These are phyloP conservation scores for Fabriciana adippe DNA, from an alignment of 2,888 invertebrate species.

Conservation along the genomic window DNA sequence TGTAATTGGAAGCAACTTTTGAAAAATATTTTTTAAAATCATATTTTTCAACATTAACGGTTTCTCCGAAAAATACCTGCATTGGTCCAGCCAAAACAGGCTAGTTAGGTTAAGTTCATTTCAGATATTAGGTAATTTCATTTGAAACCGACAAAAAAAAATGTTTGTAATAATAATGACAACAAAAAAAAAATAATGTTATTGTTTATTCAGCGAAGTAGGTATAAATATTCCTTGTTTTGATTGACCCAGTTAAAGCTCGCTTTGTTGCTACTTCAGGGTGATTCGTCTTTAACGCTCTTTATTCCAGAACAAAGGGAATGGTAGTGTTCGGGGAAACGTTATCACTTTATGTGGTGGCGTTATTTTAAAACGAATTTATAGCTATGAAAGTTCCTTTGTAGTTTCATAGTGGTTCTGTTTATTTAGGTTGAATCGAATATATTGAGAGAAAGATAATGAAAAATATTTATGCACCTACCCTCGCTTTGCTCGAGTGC, in stretches of 20 bases:
- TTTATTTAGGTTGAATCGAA: not conserved
- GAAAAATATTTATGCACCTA: too few relatives aligned
- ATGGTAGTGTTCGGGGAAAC: conserved; percentile 10
- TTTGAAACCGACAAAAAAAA: not conserved
- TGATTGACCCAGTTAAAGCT: conserved; percentile 38
- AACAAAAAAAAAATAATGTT: too few relatives aligned
- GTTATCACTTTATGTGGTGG: conserved; percentile 13
- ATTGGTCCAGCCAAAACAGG: too few relatives aligned
- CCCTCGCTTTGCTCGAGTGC: too few relatives aligned
- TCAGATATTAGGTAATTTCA: too few relatives aligned
- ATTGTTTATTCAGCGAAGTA: conserved; percentile 6
- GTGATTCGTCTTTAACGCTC: conserved; percentile 31
- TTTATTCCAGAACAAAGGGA: conserved; percentile 38
- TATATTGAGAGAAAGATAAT: too few relatives aligned
- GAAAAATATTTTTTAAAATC: too few relatives aligned
- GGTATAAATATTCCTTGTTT: conserved; percentile 34
- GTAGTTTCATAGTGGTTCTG: not conserved
- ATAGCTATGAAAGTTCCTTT: conserved; percentile 3
- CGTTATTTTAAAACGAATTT: not conserved
- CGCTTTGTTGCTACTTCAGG: conserved; percentile 33
- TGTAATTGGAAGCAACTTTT: too few relatives aligned
- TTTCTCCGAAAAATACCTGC: too few relatives aligned
- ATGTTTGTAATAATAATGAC: too few relatives aligned
- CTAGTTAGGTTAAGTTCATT: too few relatives aligned
- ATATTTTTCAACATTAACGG: too few relatives aligned